Percentiles rank a stretch among this genome's conserved stretches.
Evolutionary conservation across 1,140 invertebrate genomes (phyloP).

Genomic region (Triops longicaudatus): DNA sequence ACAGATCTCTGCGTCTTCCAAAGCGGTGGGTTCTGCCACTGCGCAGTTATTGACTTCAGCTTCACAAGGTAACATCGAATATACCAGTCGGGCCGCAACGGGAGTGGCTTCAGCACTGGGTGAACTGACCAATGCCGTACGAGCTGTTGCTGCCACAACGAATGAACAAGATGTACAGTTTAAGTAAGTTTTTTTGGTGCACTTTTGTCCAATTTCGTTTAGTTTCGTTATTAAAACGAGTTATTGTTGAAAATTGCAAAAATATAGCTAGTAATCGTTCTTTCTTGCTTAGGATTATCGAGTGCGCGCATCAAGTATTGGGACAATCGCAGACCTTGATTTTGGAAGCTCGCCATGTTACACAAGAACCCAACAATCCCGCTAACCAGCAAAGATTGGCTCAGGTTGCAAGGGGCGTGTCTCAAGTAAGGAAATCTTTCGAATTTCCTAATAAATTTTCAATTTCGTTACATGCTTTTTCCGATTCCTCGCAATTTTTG

Average conservation of each 20-base stretch:
- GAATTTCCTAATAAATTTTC: conserved; percentile 16
- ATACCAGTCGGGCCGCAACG: conserved; percentile 68
- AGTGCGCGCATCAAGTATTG: conserved; percentile 1
- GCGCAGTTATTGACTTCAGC: conserved; percentile 78
- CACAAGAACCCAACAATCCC: conserved; percentile 51
- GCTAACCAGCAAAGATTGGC: conserved; percentile 52
- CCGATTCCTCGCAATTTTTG: no score
- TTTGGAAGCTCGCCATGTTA: conserved; percentile 60
- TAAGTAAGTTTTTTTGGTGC: conserved; percentile 32
- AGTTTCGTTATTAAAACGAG: no score
- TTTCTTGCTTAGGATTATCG: not conserved
- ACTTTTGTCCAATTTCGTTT: no score
- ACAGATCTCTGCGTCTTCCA: conserved; percentile 59
- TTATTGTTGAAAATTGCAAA: not conserved
- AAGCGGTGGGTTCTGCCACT: conserved; percentile 55
- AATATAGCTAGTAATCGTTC: not conserved
- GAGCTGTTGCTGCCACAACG: conserved; percentile 61
- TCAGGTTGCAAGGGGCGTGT: conserved; percentile 55
- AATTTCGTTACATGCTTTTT: no score
- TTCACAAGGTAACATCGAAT: conserved; percentile 70
- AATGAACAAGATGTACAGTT: conserved; percentile 52
- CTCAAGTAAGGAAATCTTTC: conserved; percentile 33
- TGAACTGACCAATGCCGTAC: conserved; percentile 58
- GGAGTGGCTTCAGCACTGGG: conserved; percentile 67
- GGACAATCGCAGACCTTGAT: conserved; percentile 47